phyloP scores from a whole-genome alignment of 2,888 invertebrate species.

The Koerneria pararmatus region DNA sequence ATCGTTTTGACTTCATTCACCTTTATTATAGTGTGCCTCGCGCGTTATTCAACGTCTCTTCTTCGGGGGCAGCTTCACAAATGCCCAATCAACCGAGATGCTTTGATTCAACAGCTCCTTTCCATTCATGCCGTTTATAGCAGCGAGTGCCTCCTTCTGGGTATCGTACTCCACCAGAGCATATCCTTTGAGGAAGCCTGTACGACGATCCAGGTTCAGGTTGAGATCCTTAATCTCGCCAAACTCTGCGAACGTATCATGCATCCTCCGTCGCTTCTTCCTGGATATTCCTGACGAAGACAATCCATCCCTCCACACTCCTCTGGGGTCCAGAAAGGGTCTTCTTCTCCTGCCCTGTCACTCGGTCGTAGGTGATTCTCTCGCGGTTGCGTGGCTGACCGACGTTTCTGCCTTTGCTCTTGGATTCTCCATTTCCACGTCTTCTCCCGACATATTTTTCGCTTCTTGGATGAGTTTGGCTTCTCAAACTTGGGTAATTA shows the following conservation, averaged over 20 bases:
- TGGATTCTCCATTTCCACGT: too few relatives aligned
- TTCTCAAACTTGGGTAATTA: too few relatives aligned
- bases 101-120: slow-evolving; percentile 86
- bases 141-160: slow-evolving; percentile 84
- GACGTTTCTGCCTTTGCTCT: too few relatives aligned
- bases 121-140: slow-evolving; percentile 85
- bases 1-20: too few relatives aligned
- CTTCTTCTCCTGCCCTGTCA: slow-evolving; percentile 31
- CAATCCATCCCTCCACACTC: slow-evolving; percentile 79
- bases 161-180: slow-evolving; percentile 96
- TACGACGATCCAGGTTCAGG: slow-evolving; percentile 90
- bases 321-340: slow-evolving; percentile 39
- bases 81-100: slow-evolving; percentile 67
- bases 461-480: too few relatives aligned
- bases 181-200: slow-evolving; percentile 96
- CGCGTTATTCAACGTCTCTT: slow-evolving; percentile 30
- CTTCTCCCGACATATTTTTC: too few relatives aligned
- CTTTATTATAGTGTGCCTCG: too few relatives aligned
- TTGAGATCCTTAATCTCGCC: slow-evolving; percentile 83
- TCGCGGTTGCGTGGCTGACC: slow-evolving; percentile 35
- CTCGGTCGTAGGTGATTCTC: slow-evolving; percentile 40
- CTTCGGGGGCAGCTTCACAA: slow-evolving; percentile 45
- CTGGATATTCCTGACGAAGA: slow-evolving; percentile 95
- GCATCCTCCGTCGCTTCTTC: slow-evolving; percentile 98
- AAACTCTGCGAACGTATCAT: slow-evolving; percentile 92